Evolutionary conservation across 2,888 invertebrate species (phyloP), one percentile per base, ranked within the genome.

Genomic region (Stomorhina lunata): DNA sequence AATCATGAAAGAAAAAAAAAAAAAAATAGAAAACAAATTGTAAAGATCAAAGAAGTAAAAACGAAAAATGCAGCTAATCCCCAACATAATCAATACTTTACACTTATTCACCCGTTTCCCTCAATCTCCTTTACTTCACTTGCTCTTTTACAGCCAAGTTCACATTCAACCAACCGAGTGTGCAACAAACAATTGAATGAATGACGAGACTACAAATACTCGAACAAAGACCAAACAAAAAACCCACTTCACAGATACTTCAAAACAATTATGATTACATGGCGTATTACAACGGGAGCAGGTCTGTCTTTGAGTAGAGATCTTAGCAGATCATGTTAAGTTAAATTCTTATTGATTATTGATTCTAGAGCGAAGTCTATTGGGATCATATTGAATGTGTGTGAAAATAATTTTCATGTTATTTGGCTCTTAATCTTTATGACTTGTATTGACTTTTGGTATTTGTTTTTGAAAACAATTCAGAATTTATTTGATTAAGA

Each of bases 401-500:
- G 55, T 75, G 65, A 57, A 65, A 55, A 75, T 65, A 32, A 40
- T 40, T 29, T 34, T 48, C 17, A 40, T 50, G 61, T 53, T 55
- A 6, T 65, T 45, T 61, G n/a, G 53, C 37, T 63, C 40, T 76
- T 76, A 59, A 76, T 76, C 76, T 68, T n/a, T n/a, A n/a, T 59
- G 50, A 59, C 59, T 59, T 59, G 66, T 76, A 59, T 20, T n/a
- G 59, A 50, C 15, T 55, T 75, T 61, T 32, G 15, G 7, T 20
- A 20, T 27, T 65, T 65, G 45, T 48, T 45, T 34, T 27, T 55
- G 32, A 29, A 71, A 71, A 79, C 81, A 77, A 80, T 79, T 81
- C 65, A 75, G 75, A 81, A 48, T 6, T n/a, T 48, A 57, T 83
- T 72, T 84, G 89, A 88, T 89, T 88, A 88, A 88, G 88, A 86